Percentiles rank a stretch among this genome's conserved stretches.
Evolutionary conservation across 2,888 invertebrate species (phyloP).

Genomic region (Andrena marginata): DNA sequence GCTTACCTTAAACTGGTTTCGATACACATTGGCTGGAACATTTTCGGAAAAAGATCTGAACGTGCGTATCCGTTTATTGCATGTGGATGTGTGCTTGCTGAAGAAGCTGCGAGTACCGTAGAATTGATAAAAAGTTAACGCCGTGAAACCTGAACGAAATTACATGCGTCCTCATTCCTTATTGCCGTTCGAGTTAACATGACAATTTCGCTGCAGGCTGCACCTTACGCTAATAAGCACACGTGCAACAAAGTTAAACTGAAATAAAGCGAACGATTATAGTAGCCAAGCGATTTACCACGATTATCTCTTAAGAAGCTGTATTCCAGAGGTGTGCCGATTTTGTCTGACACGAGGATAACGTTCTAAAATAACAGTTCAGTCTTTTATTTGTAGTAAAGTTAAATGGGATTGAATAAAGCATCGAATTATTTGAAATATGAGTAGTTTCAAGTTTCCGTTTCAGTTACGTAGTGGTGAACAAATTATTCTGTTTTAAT

Average conservation of each 20-base stretch:
- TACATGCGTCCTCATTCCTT: constrained; percentile 18
- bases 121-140: constrained; percentile 29
- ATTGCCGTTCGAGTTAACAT: constrained; percentile 25
- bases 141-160: not conserved
- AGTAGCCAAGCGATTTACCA: not conserved
- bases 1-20: no score
- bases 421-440: no score
- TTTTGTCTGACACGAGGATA: no score
- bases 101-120: not conserved
- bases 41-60: not conserved
- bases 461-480: no score
- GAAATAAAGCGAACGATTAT: constrained; percentile 16
- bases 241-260: constrained; percentile 27
- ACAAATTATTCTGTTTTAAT: no score
- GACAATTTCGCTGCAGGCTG: constrained; percentile 28
- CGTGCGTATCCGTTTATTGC: not conserved
- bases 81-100: not conserved
- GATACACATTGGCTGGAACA: no score
- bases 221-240: constrained; percentile 26
- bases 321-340: no score
- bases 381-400: no score
- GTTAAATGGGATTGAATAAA: no score
- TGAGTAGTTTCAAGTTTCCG: no score
- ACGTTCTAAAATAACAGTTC: no score
- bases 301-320: not conserved